These are phyloP conservation scores for Coenobita brevimanus DNA, from an alignment of 1,140 invertebrate genomes.

Conservation along the genomic window DNA sequence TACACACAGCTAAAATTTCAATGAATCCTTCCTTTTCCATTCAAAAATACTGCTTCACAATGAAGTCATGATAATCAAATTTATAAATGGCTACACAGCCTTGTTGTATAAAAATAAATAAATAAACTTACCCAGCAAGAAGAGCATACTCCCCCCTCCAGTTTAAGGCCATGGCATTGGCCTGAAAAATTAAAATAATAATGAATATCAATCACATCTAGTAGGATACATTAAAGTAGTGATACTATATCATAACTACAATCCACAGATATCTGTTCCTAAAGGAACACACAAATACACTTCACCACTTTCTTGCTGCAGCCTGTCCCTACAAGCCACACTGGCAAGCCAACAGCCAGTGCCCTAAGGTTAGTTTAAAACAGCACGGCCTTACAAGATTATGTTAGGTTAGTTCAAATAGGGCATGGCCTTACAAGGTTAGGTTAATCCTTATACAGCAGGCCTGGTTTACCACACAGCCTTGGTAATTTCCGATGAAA, in stretches of 20 bases:
- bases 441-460: no score
- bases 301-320: no score
- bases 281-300: no score
- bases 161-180: conserved; percentile 93
- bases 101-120: neutral
- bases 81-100: neutral
- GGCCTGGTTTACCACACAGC: no score
- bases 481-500: no score
- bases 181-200: conserved; percentile 76
- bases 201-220: neutral
- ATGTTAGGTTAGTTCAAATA: no score
- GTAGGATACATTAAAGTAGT: neutral
- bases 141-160: conserved; percentile 87
- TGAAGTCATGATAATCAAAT: neutral
- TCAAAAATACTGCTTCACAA: neutral
- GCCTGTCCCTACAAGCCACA: no score
- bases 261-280: neutral
- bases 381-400: no score
- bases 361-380: no score
- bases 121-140: conserved; percentile 83
- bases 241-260: neutral
- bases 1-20: no score
- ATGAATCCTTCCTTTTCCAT: neutral
- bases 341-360: no score
- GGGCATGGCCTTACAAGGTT: no score